Percentiles rank a stretch among this genome's conserved stretches.
Evolutionary conservation across 1,140 invertebrate species (phyloP).

Genomic region (Trypoxylus dichotomus): DNA sequence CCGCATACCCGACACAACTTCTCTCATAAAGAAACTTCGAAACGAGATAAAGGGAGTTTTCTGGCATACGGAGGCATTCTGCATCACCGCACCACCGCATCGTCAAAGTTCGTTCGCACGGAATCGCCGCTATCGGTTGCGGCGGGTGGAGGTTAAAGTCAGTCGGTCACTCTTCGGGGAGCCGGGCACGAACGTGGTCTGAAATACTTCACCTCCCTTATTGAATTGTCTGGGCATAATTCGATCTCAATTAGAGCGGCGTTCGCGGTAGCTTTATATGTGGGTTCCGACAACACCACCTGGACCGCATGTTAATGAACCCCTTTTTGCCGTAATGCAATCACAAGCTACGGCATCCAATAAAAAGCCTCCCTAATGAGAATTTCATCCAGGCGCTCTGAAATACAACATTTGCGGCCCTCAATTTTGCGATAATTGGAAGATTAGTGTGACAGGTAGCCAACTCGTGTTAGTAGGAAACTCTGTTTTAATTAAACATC

Average conservation of each 20-base stretch:
- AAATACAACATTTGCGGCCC: not conserved
- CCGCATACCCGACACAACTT: not conserved
- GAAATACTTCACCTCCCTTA: not conserved
- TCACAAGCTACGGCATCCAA: not conserved
- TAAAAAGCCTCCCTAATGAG: not conserved
- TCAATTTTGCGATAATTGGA: not conserved
- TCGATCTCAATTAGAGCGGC: slow-evolving; percentile 1
- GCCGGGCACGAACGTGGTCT: not conserved
- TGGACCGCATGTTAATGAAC: slow-evolving; percentile 16
- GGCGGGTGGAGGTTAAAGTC: not conserved
- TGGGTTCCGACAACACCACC: not conserved
- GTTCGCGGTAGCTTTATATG: not conserved
- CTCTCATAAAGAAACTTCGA: slow-evolving; percentile 1
- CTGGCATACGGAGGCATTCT: not conserved
- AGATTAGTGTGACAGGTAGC: not conserved
- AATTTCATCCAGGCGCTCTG: not conserved
- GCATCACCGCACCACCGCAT: not conserved
- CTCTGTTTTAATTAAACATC: too few species aligned
- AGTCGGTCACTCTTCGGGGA: not conserved
- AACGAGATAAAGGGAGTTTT: slow-evolving; percentile 5
- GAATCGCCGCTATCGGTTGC: not conserved
- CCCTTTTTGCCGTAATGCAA: not conserved
- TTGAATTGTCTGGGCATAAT: slow-evolving; percentile 14
- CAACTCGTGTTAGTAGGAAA: too few species aligned
- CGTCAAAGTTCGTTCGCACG: not conserved